Base-by-base conservation (phyloP, 1,140 invertebrate genomes). In the Aphidius ervi region DNA sequence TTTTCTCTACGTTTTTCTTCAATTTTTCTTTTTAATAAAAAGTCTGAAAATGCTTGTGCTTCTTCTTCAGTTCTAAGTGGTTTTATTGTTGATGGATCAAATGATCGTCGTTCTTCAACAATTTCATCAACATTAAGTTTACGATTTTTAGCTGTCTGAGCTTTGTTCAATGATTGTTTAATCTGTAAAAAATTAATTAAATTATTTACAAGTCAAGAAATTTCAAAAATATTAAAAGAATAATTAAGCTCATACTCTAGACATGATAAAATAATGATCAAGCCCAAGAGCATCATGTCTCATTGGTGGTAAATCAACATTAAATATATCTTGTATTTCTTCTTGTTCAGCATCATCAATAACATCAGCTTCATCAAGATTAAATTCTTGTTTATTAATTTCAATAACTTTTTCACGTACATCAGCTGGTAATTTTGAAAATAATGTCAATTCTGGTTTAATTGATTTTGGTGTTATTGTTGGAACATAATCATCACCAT, bases 281-380 rank as follows among this genome's bases (percentile, higher is more conserved):
- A 92, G 74, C 53, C 87, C 88, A 49, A 89, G 82, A 10, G 90
- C 83, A 77, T 87, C 83, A 53, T 90, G 82, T 20, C 83, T 84
- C 88, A 92, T 91, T 45, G 72, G 46, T 40, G 76, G 79, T 23
- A 81, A 50, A 20, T 45, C 41, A 7, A 70, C 45, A 47, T 46
- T 8, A 55, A 60, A 67, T 7, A 37, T 42, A n/a, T 82, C 82
- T 57, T 84, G 68, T 7, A 73, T 69, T 8, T 79, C 72, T 56
- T 81, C 76, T 39, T 72, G 58, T 53, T 65, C 50, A 50, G 60
- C 31, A 49, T 5, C 41, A 42, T 61, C 47, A 7, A 54, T 43
- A 49, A 54, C 57, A 62, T 77, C 53, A 6, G 9, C 6, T 2
- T 41, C 6, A 45, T 59, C 53, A 20, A n/a, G 6, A 8, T 46